Conservation (phyloP, 2,113 vertebrate species). For the Pontoporia blainvillei region DNA sequence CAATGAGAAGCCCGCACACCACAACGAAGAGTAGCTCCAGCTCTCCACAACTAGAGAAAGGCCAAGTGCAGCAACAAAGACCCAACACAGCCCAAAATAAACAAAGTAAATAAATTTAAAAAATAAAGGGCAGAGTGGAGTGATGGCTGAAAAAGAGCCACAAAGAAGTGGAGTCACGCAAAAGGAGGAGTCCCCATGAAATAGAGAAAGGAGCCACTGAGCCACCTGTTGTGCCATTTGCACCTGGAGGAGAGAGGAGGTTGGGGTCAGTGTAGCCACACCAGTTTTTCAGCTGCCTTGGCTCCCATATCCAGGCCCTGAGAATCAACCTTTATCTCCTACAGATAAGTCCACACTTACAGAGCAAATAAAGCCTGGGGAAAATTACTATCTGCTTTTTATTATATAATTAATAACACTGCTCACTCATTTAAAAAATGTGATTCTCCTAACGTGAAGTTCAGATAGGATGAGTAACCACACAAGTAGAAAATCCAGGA, state of each 20-base stretch:
- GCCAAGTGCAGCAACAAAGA: no score
- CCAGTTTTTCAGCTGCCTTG: not conserved
- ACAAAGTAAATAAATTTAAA: no score
- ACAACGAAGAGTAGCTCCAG: no score
- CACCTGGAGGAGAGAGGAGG: slow-evolving; percentile 77
- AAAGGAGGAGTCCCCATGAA: slow-evolving; percentile 92
- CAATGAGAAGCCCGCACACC: no score
- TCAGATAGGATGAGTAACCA: not conserved
- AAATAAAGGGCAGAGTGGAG: slow-evolving; percentile 71
- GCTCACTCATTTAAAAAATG: not conserved
- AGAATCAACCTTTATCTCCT: not conserved
- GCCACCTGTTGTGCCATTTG: slow-evolving; percentile 84
- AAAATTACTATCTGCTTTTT: not conserved
- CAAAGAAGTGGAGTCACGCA: slow-evolving; percentile 90
- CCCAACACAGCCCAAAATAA: no score
- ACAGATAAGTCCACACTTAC: not conserved
- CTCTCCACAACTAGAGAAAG: no score
- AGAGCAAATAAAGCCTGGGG: not conserved
- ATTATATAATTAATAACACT: not conserved
- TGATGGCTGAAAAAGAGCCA: slow-evolving; percentile 90
- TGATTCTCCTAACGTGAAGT: not conserved
- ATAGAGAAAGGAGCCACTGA: slow-evolving; percentile 90
- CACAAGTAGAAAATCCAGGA: not conserved
- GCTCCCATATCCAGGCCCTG: not conserved
- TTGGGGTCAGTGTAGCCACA: not conserved